Conservation (phyloP, 2,888 invertebrate genomes). For the Endotricha flammealis region DNA sequence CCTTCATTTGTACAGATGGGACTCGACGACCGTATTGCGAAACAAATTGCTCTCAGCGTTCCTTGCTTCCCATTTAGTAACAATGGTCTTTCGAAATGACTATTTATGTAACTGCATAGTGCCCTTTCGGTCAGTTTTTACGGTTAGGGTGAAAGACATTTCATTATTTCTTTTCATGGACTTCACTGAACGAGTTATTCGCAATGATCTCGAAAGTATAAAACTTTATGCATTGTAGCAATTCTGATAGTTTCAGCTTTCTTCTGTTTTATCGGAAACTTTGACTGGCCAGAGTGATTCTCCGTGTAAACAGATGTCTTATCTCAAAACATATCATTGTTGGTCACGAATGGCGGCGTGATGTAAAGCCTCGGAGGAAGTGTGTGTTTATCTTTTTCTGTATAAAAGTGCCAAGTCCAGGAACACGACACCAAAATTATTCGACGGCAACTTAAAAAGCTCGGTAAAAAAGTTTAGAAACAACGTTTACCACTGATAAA, state of each 20-base stretch:
- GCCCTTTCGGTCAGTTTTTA: constrained; percentile 9
- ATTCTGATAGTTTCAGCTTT: constrained; percentile 29
- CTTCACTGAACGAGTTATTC: too few relatives aligned
- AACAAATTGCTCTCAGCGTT: constrained; percentile 56
- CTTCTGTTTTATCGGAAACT: constrained; percentile 31
- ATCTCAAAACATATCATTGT: constrained; percentile 58
- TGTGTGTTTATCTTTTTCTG: constrained; percentile 46
- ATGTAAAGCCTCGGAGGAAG: constrained; percentile 46
- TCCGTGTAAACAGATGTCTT: constrained; percentile 56
- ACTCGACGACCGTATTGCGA: constrained; percentile 60
- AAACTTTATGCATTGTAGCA: too few relatives aligned
- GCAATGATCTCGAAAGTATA: too few relatives aligned
- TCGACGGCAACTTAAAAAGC: background rate
- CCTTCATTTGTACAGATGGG: constrained; percentile 70
- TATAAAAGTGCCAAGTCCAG: constrained; percentile 33
- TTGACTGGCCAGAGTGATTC: constrained; percentile 32
- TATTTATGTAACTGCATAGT: constrained; percentile 10
- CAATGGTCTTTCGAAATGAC: constrained; percentile 23
- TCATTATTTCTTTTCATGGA: too few relatives aligned
- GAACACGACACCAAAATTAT: constrained; percentile 16
- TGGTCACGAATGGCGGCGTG: constrained; percentile 61
- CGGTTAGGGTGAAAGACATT: background rate
- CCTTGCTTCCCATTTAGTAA: constrained; percentile 43
- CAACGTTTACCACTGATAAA: too few relatives aligned
- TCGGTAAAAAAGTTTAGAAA: too few relatives aligned